Evolutionary conservation across 2,888 invertebrate species (phyloP), one percentile per base, ranked within the genome.

Genomic region (Drosophila rellima): DNA sequence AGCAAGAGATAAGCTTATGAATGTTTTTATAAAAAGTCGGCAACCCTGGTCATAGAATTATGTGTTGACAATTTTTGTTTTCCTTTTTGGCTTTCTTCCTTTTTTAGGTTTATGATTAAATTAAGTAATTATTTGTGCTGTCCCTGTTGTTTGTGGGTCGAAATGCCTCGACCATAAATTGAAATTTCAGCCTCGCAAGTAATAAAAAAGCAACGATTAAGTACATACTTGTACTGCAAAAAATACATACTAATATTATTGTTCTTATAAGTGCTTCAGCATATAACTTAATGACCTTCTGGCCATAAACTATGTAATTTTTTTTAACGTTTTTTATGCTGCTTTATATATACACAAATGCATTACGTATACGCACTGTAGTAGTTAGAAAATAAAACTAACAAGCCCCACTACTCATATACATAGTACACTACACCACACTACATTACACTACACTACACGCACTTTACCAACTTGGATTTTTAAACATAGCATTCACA

Each of bases 41-140:
- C 62, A 56, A 47, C 23, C 18, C 29, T 44, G 55, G 29, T 63
- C 33, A 17, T 45, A 47, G 45, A 68, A 75, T 70, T 76, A 73
- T 73, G 75, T 65, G 55, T 47, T 56, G 65, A 57, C 44, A 56
- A 64, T 74, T 50, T 47, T 65, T 64, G 71, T 66, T 47, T 60
- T 66, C 2, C 2, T 56, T 39, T 20, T 23, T 44, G 47, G 55
- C 37, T 56, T 13, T 33, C 33, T 6, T 50, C 55, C n/a, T 62
- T 45, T 59, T 75, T 74, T 63, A 57, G 69, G 67, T 71, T 78
- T 76, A 73, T 80, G 81, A 78, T 85, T 85, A 83, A 89, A 87
- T 89, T 80, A 88, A 89, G 89, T 90, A 89, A 90, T 89, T 90
- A 85, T 87, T 82, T 84, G 70, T 29, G 54, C 13, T 11, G 26